These are phyloP conservation scores for Sebastes trivittatus DNA, from an alignment of 2,797 vertebrate species.

Conservation along the genomic window DNA sequence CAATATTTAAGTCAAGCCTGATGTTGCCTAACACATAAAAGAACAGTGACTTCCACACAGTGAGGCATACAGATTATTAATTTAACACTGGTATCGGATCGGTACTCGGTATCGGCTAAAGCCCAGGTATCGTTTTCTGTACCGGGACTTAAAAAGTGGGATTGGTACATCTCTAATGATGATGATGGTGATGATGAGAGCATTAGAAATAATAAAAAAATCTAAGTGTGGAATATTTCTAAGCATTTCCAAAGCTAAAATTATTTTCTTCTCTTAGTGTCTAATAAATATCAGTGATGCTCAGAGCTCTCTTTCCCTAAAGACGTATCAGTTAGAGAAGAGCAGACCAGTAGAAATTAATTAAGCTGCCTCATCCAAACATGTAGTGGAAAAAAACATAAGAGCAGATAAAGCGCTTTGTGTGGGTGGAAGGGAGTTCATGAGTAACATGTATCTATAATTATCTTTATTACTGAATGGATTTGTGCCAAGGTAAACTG, in stretches of 20 bases:
- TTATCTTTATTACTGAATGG: constrained; percentile 30
- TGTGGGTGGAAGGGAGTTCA: constrained; percentile 10
- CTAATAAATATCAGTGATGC: neutral
- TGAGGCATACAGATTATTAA: no score
- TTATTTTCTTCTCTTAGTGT: neutral
- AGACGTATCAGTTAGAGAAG: neutral
- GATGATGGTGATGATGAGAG: no score
- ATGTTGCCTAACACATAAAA: no score
- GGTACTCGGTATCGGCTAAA: no score
- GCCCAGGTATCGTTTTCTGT: no score
- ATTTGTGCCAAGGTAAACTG: constrained; percentile 27
- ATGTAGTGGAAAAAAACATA: constrained; percentile 6
- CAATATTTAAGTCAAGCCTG: no score
- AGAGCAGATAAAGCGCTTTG: constrained; percentile 2
- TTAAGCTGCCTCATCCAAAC: constrained; percentile 16
- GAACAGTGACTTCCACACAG: no score
- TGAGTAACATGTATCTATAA: constrained; percentile 26
- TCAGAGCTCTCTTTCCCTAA: neutral
- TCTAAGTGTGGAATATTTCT: neutral
- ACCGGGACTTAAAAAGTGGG: no score
- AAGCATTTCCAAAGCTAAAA: neutral
- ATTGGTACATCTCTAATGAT: neutral
- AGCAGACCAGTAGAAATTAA: constrained; percentile 3
- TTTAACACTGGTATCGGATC: no score
- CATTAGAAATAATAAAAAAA: neutral